These are phyloP conservation scores for Psittacara wagleri DNA, from an alignment of 2,113 vertebrate genomes.

Conservation along the genomic window DNA sequence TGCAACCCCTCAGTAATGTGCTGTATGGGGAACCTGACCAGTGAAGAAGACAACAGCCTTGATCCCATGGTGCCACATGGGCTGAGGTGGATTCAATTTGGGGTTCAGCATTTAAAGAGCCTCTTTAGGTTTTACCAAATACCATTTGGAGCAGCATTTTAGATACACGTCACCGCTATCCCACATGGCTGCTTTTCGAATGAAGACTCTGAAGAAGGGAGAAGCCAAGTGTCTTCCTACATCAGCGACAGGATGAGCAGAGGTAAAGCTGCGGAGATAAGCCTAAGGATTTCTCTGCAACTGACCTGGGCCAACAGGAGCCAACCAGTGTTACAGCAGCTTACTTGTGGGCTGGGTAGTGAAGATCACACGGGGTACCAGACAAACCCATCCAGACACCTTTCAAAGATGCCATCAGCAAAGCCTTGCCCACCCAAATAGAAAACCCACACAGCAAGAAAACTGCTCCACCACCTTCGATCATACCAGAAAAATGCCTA, in stretches of 20 bases:
- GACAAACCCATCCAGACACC: not conserved
- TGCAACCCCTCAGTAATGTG: not conserved
- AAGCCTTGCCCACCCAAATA: rapidly evolving
- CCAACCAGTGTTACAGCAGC: not conserved
- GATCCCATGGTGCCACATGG: rapidly evolving
- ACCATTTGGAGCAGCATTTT: not conserved
- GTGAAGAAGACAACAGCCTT: not conserved
- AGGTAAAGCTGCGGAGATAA: not conserved
- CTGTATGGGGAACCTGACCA: not conserved
- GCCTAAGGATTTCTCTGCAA: not conserved
- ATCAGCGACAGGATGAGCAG: not conserved
- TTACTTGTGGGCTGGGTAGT: not conserved
- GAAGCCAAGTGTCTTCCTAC: not conserved
- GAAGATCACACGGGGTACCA: not conserved
- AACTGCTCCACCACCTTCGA: not conserved
- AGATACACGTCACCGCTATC: not conserved
- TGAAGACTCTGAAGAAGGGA: not conserved
- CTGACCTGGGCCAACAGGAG: not conserved
- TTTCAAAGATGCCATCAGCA: not conserved
- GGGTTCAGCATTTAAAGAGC: not conserved
- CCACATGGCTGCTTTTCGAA: rapidly evolving
- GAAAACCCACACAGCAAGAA: not conserved
- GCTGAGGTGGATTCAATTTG: not conserved
- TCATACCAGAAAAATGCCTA: not conserved
- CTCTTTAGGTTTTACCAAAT: not conserved